phyloP scores from a whole-genome alignment of 1,140 invertebrate genomes.

The Drosophila nebulosa region DNA sequence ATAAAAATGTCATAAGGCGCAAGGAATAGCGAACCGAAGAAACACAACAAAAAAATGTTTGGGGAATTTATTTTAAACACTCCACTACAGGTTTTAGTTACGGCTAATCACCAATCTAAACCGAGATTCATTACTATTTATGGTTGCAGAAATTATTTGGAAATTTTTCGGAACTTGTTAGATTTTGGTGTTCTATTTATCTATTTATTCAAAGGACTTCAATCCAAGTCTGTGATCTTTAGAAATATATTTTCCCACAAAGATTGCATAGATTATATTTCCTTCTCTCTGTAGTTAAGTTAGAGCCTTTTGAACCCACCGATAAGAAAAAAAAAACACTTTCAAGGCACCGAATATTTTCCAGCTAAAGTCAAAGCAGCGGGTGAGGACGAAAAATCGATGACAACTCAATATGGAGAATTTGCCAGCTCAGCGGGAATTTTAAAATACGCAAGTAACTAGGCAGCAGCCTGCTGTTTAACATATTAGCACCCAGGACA shows the following conservation, averaged over 20 bases:
- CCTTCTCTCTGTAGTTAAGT: neutral
- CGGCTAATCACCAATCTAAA: no score
- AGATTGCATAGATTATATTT: neutral
- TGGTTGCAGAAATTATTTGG: neutral
- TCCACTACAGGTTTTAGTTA: neutral
- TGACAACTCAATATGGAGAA: slow-evolving; percentile 37
- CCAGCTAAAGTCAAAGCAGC: slow-evolving; percentile 35
- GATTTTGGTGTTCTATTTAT: neutral
- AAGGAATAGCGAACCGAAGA: neutral
- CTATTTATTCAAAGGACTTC: neutral
- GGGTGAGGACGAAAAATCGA: neutral
- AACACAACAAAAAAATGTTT: neutral
- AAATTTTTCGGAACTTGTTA: neutral
- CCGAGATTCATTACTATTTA: no score
- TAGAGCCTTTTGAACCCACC: neutral
- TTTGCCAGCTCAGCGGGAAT: slow-evolving; percentile 42
- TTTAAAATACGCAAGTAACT: slow-evolving; percentile 27
- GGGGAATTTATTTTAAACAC: neutral
- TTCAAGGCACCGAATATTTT: slow-evolving; percentile 43
- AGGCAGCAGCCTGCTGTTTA: slow-evolving; percentile 54
- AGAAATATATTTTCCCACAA: neutral
- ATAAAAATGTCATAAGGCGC: slow-evolving; percentile 4
- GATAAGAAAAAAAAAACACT: neutral
- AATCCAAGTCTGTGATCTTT: neutral
- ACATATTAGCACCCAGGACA: slow-evolving; percentile 70